Evolutionary conservation across 2,113 vertebrate species (phyloP).

Genomic region (Heteronetta atricapilla): DNA sequence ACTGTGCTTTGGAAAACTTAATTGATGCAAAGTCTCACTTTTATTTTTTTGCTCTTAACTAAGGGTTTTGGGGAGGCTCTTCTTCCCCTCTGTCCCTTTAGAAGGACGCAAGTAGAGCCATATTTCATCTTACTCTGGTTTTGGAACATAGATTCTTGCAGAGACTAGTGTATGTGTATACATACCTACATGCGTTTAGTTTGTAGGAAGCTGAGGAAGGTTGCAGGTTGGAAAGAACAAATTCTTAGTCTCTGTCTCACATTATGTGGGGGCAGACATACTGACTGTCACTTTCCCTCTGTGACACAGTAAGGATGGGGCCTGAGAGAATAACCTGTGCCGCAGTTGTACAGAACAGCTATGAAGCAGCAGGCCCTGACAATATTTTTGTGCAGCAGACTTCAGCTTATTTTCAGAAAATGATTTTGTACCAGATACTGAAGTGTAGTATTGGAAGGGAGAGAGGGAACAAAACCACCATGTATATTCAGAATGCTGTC

Average conservation of each 20-base stretch:
- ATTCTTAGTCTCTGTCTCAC: not conserved
- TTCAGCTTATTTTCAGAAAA: not conserved
- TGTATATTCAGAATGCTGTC: not conserved
- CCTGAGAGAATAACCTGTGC: not conserved
- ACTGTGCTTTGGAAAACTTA: not conserved
- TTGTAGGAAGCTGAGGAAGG: not conserved
- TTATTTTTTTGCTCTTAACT: not conserved
- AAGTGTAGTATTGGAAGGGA: not conserved
- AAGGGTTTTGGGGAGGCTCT: not conserved
- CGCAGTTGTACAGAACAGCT: not conserved
- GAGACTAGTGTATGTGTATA: not conserved
- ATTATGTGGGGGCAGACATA: not conserved
- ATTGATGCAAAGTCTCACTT: not conserved
- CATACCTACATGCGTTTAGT: not conserved
- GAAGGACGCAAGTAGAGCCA: not conserved
- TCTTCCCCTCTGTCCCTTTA: not conserved
- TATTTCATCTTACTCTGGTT: not conserved
- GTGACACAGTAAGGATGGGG: not conserved
- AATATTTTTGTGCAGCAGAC: not conserved
- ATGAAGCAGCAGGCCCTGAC: not conserved
- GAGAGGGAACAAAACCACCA: not conserved
- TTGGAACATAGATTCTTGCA: not conserved
- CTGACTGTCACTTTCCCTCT: not conserved
- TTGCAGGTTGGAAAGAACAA: not conserved
- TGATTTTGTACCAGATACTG: not conserved